A percentile compares a stretch with the other conserved stretches of the same genome.
Evolutionary conservation across 2,113 vertebrate species (phyloP).

Genomic region (Stictonetta naevosa): DNA sequence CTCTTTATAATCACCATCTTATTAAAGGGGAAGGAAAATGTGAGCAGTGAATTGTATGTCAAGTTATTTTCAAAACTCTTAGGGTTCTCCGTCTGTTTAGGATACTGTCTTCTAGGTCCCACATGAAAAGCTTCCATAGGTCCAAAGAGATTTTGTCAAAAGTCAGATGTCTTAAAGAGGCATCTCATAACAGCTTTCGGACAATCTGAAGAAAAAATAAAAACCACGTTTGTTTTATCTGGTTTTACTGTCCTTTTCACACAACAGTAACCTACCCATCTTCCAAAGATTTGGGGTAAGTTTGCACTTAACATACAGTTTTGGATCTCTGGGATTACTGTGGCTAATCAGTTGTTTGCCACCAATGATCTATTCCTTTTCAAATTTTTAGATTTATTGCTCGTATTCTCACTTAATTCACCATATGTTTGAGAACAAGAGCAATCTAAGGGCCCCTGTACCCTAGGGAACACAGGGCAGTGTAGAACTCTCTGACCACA

Average conservation of each 20-base stretch:
- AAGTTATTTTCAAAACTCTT: background rate
- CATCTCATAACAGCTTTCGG: background rate
- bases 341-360: background rate
- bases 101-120: background rate
- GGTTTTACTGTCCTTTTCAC: background rate
- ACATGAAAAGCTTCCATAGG: background rate
- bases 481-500: background rate
- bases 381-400: background rate
- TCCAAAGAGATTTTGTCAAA: background rate
- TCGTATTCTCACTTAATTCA: background rate
- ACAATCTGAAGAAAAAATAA: background rate
- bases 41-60: background rate
- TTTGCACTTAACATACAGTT: background rate
- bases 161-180: background rate
- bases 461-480: background rate
- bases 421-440: background rate
- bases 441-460: background rate
- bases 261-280: background rate
- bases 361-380: background rate
- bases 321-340: background rate
- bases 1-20: background rate
- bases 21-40: background rate
- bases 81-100: background rate
- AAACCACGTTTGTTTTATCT: background rate
- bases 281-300: background rate